Evolutionary conservation across 2,113 vertebrate genomes (phyloP), one percentile per base, ranked within the genome.

Genomic region (Oryzias woworae): DNA sequence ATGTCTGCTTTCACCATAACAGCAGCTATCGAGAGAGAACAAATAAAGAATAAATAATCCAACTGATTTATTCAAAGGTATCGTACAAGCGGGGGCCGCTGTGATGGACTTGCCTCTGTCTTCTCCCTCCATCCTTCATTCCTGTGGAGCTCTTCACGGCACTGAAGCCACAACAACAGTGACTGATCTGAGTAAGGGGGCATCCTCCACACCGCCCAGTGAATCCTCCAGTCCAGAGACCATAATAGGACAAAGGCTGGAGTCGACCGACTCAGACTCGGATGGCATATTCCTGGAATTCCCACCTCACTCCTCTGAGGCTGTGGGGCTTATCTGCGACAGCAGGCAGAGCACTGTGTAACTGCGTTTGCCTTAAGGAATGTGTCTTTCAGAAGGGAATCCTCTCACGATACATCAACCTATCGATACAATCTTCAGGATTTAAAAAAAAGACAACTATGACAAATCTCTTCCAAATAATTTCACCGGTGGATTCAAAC

Each of bases 201-300:
- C 82, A 5, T 86, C 86, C 1, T 87, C 92, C 72, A 86, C 93
- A 3, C 91, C 92, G 23, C 90, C 77, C 7, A 92, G 92, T 3
- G 90, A 89, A 81, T 92, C 94, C 50, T 95, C 95, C 87, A 98
- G 97, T 78, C 95, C 96, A 0, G 96, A 98, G 85, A 94, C 94
- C 69, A 92, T 95, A 58, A 94, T 96, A 52, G 95, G 96, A 90
- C 94, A 94, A 85, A 93, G 94, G 71, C 89, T 96, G 63, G 95
- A 96, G 75, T 98, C 96, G 0, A 93, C 91, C 0, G 95, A 96
- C 88, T 97, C 97, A 0, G 95, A 95, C 75, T 93, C 95, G 0
- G 96, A 97, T 15, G 96, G 97, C 15, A 96, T 99, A 85, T 97
- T 98, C 89, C 96, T 99, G 56, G 95, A 98, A 90, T 99, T 99